phyloP scores from a whole-genome alignment of 2,797 vertebrate genomes.

The Clarias fuscus region DNA sequence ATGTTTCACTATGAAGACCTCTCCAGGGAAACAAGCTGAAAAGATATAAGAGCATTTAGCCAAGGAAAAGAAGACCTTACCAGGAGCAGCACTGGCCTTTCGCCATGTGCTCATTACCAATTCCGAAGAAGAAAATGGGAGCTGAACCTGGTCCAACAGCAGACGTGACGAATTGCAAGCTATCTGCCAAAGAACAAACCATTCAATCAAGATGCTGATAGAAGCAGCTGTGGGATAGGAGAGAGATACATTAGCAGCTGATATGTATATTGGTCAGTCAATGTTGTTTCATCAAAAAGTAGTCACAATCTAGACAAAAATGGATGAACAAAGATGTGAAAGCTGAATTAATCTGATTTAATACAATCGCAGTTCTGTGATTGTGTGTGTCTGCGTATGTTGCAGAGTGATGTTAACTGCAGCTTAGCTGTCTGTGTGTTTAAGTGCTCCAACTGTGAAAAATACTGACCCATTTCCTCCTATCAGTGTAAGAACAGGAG shows the following conservation, averaged over 20 bases:
- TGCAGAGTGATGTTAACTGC: slow-evolving; percentile 30
- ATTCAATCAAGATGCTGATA: slow-evolving; percentile 38
- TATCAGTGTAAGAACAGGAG: slow-evolving; percentile 40
- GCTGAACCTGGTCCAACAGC: slow-evolving; percentile 22
- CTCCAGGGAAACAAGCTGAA: slow-evolving; percentile 23
- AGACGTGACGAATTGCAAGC: slow-evolving; percentile 26
- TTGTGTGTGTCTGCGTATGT: not conserved
- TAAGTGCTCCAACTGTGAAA: slow-evolving; percentile 48
- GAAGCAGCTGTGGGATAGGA: slow-evolving; percentile 33
- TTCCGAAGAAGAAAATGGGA: slow-evolving; percentile 40
- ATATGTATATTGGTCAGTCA: slow-evolving; percentile 51
- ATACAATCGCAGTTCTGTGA: slow-evolving; percentile 36
- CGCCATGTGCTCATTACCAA: slow-evolving; percentile 33
- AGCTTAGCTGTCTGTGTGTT: slow-evolving; percentile 10
- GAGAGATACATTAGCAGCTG: slow-evolving; percentile 33
- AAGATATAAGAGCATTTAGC: slow-evolving; percentile 35
- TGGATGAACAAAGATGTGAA: slow-evolving; percentile 33
- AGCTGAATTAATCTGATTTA: slow-evolving; percentile 50
- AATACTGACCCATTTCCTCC: slow-evolving; percentile 48
- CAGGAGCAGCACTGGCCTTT: slow-evolving; percentile 26
- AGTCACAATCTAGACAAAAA: slow-evolving; percentile 22
- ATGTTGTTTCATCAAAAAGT: slow-evolving; percentile 47
- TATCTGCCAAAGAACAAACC: slow-evolving; percentile 26
- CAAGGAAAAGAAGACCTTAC: slow-evolving; percentile 37
- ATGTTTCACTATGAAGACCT: slow-evolving; percentile 36